Evolutionary conservation across 2,113 vertebrate genomes (phyloP).

Genomic region (Corythaixoides concolor): DNA sequence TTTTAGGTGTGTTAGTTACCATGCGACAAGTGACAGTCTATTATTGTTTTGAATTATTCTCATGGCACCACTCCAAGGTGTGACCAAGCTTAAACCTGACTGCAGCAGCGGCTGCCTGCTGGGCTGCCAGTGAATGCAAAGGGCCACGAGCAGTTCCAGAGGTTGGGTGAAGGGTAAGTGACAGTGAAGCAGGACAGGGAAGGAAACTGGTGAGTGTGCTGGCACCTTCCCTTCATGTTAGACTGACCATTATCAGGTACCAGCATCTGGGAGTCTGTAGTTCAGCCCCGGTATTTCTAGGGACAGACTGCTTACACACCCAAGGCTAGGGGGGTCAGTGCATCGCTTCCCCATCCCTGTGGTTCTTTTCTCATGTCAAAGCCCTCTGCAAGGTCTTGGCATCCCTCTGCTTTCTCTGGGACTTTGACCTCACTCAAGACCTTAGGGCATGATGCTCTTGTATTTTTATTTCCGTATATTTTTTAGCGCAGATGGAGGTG

Average conservation of each 20-base stretch:
- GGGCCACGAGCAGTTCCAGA: rapidly evolving
- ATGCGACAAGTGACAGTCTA: background rate
- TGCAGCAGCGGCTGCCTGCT: background rate
- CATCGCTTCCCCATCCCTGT: background rate
- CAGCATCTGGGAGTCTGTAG: background rate
- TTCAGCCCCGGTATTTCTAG: rapidly evolving
- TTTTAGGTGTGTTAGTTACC: background rate
- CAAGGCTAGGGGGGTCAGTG: background rate
- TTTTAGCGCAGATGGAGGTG: background rate
- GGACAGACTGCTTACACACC: background rate
- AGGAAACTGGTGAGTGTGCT: background rate
- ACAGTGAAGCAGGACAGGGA: background rate
- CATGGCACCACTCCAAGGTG: background rate
- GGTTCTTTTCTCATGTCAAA: background rate
- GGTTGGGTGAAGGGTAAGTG: rapidly evolving
- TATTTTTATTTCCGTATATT: background rate
- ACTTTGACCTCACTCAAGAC: background rate
- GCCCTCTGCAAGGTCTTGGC: background rate
- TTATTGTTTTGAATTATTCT: background rate
- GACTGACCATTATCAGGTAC: background rate
- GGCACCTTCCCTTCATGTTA: background rate
- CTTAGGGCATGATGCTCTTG: background rate
- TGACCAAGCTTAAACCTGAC: background rate
- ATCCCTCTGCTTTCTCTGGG: background rate
- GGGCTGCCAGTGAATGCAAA: background rate